phyloP scores from a whole-genome alignment of 2,113 vertebrate genomes.

The Apteryx owenii region DNA sequence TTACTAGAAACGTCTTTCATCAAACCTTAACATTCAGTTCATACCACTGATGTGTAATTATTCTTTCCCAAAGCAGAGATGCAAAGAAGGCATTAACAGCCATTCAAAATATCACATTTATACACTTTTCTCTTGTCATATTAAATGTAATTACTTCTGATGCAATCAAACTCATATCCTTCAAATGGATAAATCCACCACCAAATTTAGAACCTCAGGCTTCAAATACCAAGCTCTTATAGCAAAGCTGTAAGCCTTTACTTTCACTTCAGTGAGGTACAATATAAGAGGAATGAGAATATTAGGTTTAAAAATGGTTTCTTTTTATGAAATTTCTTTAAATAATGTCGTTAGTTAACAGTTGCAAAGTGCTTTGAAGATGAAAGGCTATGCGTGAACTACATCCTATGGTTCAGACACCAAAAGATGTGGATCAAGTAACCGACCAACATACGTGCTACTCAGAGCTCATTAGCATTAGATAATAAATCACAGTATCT shows the following conservation, averaged over 20 bases:
- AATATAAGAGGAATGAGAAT: background rate
- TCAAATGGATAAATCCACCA: constrained; percentile 42
- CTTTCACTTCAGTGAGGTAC: background rate
- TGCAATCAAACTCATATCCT: constrained; percentile 38
- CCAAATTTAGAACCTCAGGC: constrained; percentile 33
- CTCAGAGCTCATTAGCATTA: background rate
- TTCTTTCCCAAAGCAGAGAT: constrained; percentile 37
- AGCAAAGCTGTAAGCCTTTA: constrained; percentile 13
- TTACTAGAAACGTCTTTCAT: background rate
- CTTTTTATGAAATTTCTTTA: background rate
- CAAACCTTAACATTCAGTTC: constrained; percentile 16
- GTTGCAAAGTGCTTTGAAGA: background rate
- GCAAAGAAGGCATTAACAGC: constrained; percentile 43
- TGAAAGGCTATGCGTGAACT: background rate
- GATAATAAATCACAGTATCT: background rate
- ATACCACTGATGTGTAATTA: constrained; percentile 8
- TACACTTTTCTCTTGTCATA: constrained; percentile 42
- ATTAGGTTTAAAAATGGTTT: background rate
- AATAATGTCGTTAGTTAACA: background rate
- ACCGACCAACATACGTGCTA: background rate
- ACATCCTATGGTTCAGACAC: background rate
- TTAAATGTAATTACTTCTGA: constrained; percentile 63
- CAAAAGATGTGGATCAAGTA: background rate
- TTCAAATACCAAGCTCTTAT: background rate
- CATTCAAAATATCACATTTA: constrained; percentile 25